A percentile compares a stretch with the other conserved stretches of the same genome.
phyloP scores from a whole-genome alignment of 2,888 invertebrate genomes.

The Xiphydria camelus region DNA sequence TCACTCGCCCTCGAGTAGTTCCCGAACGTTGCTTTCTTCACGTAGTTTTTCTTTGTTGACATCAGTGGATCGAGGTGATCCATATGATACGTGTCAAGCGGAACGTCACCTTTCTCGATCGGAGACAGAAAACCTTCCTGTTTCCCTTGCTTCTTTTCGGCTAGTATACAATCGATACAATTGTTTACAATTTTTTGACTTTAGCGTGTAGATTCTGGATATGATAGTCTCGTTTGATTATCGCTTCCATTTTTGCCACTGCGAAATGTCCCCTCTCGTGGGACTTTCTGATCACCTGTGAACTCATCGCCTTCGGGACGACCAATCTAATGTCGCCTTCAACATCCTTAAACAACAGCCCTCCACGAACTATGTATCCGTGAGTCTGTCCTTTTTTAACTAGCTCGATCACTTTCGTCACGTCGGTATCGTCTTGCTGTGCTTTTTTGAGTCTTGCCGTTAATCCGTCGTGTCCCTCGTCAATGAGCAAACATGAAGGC shows the following conservation, averaged over 20 bases:
- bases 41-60: slow-evolving; percentile 33
- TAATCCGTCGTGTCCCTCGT: slow-evolving; percentile 14
- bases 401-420: slow-evolving; percentile 7
- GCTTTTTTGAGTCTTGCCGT: too few relatives aligned
- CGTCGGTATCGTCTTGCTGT: too few relatives aligned
- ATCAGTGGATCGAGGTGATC: slow-evolving; percentile 39
- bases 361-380: slow-evolving; percentile 7
- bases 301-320: slow-evolving; percentile 10
- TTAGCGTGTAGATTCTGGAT: slow-evolving; percentile 6
- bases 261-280: slow-evolving; percentile 15
- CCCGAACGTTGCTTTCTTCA: background rate
- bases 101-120: slow-evolving; percentile 31
- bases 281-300: slow-evolving; percentile 10
- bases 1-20: slow-evolving; percentile 14
- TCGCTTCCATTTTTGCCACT: slow-evolving; percentile 8
- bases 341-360: slow-evolving; percentile 12
- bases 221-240: slow-evolving; percentile 14
- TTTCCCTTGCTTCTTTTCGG: slow-evolving; percentile 29
- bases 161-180: slow-evolving; percentile 31
- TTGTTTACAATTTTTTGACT: slow-evolving; percentile 12
- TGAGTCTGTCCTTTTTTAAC: slow-evolving; percentile 7
- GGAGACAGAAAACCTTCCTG: slow-evolving; percentile 33
- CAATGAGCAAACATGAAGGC: slow-evolving; percentile 11
- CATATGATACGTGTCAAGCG: slow-evolving; percentile 35
- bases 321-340: slow-evolving; percentile 12